Base-by-base conservation (phyloP, 2,888 invertebrate genomes). In the Melolontha melolontha region DNA sequence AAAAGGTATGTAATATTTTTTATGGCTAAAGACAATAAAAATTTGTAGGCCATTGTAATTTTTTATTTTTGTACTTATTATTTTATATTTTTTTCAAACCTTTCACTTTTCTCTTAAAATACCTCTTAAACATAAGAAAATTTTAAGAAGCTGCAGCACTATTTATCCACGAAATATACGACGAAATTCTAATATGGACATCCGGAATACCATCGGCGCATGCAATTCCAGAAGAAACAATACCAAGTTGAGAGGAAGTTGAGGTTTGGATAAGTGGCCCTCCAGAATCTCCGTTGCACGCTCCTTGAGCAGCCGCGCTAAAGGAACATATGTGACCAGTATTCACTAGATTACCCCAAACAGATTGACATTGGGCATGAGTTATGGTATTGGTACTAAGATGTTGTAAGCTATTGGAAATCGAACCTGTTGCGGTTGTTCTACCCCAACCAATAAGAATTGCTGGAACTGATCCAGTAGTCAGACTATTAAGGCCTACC, bases 271-370 rank as follows among this genome's bases (percentile, higher is more conserved):
- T 84, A 11, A 87, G 76, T 0, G 87, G 87, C 2, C 87, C 86
- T 0, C 87, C 87, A 12, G 87, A 87, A 71, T 87, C 87, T 69
- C 87, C 87, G 84, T 86, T 79, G 1, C 77, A 81, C 68, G 89
- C 88, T 0, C 89, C 89, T 81, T 89, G 86, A 0, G 89, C 89
- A 51, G 77, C 76, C 74, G 82, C 85, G 34, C 87, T 87, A 14
- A 87, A 79, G 0, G 89, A 87, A 74, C 89, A 89, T 72, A 89
- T 86, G 77, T 89, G 86, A 0, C 82, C 79, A 5, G 82, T 82
- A 71, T 80, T 84, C 0, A 89, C 84, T 0, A 84, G 84, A 67
- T 27, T 55, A 11, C 81, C 71, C 80, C 84, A 1, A 88, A 84
- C 0, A 84, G 83, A 72, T 69, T 83, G 83, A 74, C 89, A 89